A percentile compares a stretch with the other conserved stretches of the same genome.
Conservation (phyloP, 2,888 invertebrate genomes). For the Choristoneura rosaceana region DNA sequence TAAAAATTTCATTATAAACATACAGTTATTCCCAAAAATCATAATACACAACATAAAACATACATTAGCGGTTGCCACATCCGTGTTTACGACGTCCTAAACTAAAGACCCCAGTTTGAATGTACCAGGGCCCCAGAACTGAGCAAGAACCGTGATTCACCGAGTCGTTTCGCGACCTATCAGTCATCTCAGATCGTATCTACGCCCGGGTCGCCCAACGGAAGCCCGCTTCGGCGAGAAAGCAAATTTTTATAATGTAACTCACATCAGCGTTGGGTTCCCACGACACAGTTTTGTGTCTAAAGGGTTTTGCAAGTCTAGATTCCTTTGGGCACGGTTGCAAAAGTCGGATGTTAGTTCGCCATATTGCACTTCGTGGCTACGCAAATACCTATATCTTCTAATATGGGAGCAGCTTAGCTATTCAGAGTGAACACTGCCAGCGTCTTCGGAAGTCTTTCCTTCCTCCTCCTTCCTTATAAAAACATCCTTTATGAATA, state of each 20-base stretch:
- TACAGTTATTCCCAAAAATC: constrained; percentile 28
- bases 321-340: constrained; percentile 32
- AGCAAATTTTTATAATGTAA: constrained; percentile 76
- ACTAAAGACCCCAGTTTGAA: constrained; percentile 23
- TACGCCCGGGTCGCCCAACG: constrained; percentile 64
- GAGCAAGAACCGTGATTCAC: constrained; percentile 60
- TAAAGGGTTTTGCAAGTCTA: constrained; percentile 48
- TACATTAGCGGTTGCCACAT: constrained; percentile 31
- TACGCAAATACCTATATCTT: neutral
- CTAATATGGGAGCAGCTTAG: neutral
- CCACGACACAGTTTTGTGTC: constrained; percentile 66
- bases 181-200: constrained; percentile 76
- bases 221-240: constrained; percentile 76
- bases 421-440: no score
- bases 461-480: no score
- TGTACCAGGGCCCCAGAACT: constrained; percentile 40
- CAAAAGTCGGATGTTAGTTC: constrained; percentile 20
- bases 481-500: no score
- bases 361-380: neutral
- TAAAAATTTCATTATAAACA: constrained; percentile 4
- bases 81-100: constrained; percentile 42
- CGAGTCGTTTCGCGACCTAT: constrained; percentile 68
- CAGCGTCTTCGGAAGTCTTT: no score
- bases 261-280: constrained; percentile 63
- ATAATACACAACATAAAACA: constrained; percentile 28